phyloP scores from a whole-genome alignment of 2,797 vertebrate genomes.

The Microctenopoma steveboyesi region DNA sequence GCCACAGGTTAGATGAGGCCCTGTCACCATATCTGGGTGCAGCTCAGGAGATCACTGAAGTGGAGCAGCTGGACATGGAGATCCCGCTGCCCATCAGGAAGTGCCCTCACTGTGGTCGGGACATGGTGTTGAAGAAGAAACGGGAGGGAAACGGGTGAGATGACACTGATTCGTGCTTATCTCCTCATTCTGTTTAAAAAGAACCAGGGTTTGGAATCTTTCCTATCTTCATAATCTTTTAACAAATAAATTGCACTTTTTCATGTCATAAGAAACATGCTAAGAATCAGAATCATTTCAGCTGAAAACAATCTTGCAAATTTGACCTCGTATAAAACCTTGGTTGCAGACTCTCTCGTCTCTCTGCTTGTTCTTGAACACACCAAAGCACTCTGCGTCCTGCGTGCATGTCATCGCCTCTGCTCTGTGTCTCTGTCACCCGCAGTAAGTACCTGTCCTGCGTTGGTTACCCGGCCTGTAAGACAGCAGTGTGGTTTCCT shows the following conservation, averaged over 20 bases:
- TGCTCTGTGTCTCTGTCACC: conserved; percentile 7
- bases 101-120: conserved; percentile 90
- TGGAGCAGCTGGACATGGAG: conserved; percentile 85
- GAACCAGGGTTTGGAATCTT: no score
- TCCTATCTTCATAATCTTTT: no score
- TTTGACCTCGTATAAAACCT: background rate
- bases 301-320: background rate
- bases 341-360: background rate
- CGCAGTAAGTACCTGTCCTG: conserved; percentile 93
- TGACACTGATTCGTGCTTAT: background rate
- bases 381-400: background rate
- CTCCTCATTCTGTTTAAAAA: background rate
- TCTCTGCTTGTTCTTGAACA: background rate
- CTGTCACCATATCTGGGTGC: conserved; percentile 92
- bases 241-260: background rate
- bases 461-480: conserved; percentile 89
- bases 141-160: conserved; percentile 87
- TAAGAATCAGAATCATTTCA: no score
- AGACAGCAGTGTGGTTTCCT: conserved; percentile 91
- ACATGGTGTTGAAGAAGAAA: conserved; percentile 95
- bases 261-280: no score
- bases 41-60: conserved; percentile 79
- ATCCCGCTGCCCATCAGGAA: conserved; percentile 86
- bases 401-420: no score
- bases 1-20: conserved; percentile 91